Evolutionary conservation across 2,113 vertebrate genomes (phyloP), one percentile per base, ranked within the genome.

Genomic region (Benitochromis conjunctus): DNA sequence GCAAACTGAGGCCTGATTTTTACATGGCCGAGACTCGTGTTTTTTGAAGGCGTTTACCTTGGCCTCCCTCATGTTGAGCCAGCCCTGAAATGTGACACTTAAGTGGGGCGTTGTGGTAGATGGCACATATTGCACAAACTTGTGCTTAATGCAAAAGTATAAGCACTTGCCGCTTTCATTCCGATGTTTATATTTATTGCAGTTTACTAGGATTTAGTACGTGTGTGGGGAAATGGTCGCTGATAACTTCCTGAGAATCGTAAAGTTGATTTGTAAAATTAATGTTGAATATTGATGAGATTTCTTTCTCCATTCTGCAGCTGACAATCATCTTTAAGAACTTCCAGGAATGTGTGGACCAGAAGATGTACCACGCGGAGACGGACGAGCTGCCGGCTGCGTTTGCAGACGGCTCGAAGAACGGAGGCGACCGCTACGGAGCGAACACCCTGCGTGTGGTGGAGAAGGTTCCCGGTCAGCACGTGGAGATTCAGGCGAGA

Each of bases 321-420:
- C 96, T 99, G 89, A 99, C 99, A 58, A 98, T 99, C 96, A 99
- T 99, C 95, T 99, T 99, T 89, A 99, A 98, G 97, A 98, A 97
- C 89, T 99, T 99, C 95, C 98, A 98, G 89, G 98, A 99, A 86
- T 99, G 99, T 0, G 97, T 99, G 81, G 99, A 99, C 43, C 98
- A 99, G 96, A 99, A 99, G 80, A 98, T 97, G 85, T 99, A 99
- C 95, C 98, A 99, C 76, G 98, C 98, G 0, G 98, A 99, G 95
- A 98, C 97, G 12, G 98, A 98, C 0, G 97, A 99, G 93, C 97
- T 99, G 36, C 98, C 98, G 0, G 97, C 98, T 0, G 98, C 99
- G 2, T 99, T 99, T 1, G 97, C 95, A 0, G 99, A 99, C 0
- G 98, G 99, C 92, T 99, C 99, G 36, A 98, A 97, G 94, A 99